Conservation (phyloP, 2,797 vertebrate species). For the Okamejei kenojei region DNA sequence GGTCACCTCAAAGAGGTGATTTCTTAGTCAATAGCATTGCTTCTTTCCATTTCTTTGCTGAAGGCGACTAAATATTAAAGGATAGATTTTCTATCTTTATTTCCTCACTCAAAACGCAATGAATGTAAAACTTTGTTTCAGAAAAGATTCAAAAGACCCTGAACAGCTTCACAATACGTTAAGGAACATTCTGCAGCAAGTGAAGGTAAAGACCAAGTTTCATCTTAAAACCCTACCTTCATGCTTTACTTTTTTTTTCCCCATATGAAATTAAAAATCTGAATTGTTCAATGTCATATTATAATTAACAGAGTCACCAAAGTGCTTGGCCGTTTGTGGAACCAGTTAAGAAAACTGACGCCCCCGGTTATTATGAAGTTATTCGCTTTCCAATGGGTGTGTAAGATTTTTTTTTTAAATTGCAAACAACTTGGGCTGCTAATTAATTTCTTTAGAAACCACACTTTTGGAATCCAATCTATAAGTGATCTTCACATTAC, state of each 20-base stretch:
- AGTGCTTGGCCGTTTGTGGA: conserved; percentile 99
- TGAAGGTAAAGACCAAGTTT: conserved; percentile 70
- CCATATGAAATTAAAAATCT: conserved; percentile 53
- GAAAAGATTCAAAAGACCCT: conserved; percentile 92
- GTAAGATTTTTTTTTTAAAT: conserved; percentile 45
- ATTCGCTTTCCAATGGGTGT: conserved; percentile 99
- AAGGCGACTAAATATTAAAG: too few relatives aligned
- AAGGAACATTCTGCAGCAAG: conserved; percentile 91
- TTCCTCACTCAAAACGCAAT: too few relatives aligned
- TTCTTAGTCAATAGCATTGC: too few relatives aligned
- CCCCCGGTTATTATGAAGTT: conserved; percentile 97
- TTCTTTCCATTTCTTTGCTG: too few relatives aligned
- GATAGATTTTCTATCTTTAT: too few relatives aligned
- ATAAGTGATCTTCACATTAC: neutral
- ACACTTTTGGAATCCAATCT: neutral
- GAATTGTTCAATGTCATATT: conserved; percentile 45
- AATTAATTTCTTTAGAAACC: neutral
- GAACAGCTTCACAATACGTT: conserved; percentile 90
- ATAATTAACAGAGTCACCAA: conserved; percentile 79
- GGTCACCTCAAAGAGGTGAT: too few relatives aligned
- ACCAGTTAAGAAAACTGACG: conserved; percentile 97
- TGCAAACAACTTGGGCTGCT: neutral
- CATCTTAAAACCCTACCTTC: neutral
- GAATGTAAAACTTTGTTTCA: conserved; percentile 51
- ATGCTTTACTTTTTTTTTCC: neutral